phyloP scores from a whole-genome alignment of 1,140 invertebrate species.

The Cataglyphis hispanica region DNA sequence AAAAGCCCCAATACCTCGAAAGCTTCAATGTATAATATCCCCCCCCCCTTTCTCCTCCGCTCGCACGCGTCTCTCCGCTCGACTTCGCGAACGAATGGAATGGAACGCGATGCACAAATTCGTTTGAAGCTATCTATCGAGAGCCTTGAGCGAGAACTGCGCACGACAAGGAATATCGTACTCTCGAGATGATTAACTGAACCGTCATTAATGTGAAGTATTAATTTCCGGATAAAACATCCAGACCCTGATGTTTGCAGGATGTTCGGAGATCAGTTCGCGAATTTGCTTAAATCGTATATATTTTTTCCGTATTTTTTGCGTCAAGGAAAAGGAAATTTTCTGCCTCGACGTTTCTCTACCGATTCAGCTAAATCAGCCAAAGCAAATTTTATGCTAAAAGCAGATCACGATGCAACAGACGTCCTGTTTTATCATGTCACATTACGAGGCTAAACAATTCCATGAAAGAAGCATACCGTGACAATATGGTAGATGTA shows the following conservation, averaged over 20 bases:
- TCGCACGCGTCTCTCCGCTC: slow-evolving; percentile 24
- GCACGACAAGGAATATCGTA: neutral
- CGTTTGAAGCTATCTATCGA: neutral
- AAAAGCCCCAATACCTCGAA: slow-evolving; percentile 70
- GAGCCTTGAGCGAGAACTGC: neutral
- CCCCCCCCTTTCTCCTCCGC: slow-evolving; percentile 29
- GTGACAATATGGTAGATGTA: slow-evolving; percentile 1
- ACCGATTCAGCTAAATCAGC: slow-evolving; percentile 39
- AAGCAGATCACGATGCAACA: slow-evolving; percentile 39
- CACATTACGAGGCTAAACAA: slow-evolving; percentile 22
- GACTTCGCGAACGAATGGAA: slow-evolving; percentile 54
- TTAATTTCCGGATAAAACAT: neutral
- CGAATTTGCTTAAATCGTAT: slow-evolving; percentile 1
- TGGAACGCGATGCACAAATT: slow-evolving; percentile 28
- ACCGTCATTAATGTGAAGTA: slow-evolving; percentile 29
- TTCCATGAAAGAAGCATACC: slow-evolving; percentile 45
- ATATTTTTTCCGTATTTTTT: neutral
- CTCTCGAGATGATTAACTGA: slow-evolving; percentile 6
- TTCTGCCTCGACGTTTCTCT: neutral
- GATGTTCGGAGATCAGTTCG: neutral
- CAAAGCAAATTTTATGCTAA: slow-evolving; percentile 37
- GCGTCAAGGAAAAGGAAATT: neutral
- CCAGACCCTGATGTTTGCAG: neutral
- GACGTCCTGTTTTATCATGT: slow-evolving; percentile 12
- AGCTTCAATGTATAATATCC: slow-evolving; percentile 63